Evolutionary conservation across 1,140 invertebrate genomes (phyloP), one percentile per base, ranked within the genome.

Genomic region (Arctopsyche grandis): DNA sequence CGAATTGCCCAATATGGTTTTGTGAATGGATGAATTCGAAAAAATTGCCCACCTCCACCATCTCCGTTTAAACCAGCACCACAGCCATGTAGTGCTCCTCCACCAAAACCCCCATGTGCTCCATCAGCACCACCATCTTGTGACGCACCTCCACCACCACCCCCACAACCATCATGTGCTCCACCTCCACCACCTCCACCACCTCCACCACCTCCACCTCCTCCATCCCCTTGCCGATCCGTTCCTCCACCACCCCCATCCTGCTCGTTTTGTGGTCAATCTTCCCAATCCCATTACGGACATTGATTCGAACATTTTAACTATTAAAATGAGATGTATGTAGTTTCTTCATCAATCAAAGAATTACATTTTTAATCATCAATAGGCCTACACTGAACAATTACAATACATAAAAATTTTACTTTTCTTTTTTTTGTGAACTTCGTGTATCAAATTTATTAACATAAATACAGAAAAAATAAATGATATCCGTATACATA

Each of bases 181-280:
- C n/a, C 14, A 9, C 73, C 73, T 22, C 43, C 73, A 26, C 73
- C 73, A 56, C 48, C 44, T 10, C 46, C 16, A 22, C 16, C 63
- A 14, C 5, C 63, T 3, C 19, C 16, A 26, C 63, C n/a, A 10
- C 58, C 58, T 63, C 7, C 7, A 7, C 19, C 9, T 48, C 9
- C 46, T 9, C 46, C 46, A 9, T 9, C n/a, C 46, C n/a, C n/a
- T n/a, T n/a, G 14, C 52, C 1, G 52, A n/a, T 16, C 19, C 4
- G 14, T 1, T 5, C 70, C 70, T 19, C 70, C 7, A 43, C 66
- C 66, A 24, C 21, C 3, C 14, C 14, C 4, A 21, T 21, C 52
- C 10, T 56, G 52, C 52, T 69, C 14, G 3, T n/a, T 16, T n/a
- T 19, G 9, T 9, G 9, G 9, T 71, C 16, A 24, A 26, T 5